Evolutionary conservation across 2,888 invertebrate species (phyloP).

Genomic region (Malthinus flaveolus): DNA sequence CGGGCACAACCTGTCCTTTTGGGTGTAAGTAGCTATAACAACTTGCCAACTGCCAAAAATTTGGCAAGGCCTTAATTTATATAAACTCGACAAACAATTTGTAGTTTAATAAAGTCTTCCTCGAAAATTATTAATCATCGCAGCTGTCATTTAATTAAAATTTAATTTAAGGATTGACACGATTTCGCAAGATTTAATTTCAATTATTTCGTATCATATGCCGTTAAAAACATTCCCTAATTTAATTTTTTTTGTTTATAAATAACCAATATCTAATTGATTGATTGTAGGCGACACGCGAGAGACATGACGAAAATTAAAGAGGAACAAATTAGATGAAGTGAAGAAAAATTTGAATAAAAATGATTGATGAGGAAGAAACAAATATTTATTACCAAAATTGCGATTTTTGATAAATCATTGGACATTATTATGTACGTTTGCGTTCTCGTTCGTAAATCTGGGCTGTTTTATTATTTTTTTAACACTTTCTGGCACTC

Average conservation of each 20-base stretch:
- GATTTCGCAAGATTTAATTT: conserved; percentile 3
- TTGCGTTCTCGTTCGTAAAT: neutral
- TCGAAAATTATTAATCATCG: neutral
- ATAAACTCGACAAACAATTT: too few relatives aligned
- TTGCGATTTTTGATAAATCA: conserved; percentile 14
- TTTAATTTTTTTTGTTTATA: conserved; percentile 7
- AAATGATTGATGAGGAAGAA: conserved; percentile 15
- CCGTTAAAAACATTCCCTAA: neutral
- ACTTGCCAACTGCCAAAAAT: too few relatives aligned
- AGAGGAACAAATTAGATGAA: conserved; percentile 20
- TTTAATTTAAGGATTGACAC: conserved; percentile 5
- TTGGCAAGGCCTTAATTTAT: too few relatives aligned
- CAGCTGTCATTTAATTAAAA: conserved; percentile 9
- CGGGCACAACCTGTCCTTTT: too few relatives aligned
- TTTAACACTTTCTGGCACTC: too few relatives aligned
- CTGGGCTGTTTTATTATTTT: neutral
- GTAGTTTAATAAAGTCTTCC: conserved; percentile 1
- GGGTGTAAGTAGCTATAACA: too few relatives aligned
- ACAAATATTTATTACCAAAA: conserved; percentile 17
- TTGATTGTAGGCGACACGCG: conserved; percentile 18
- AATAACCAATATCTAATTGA: conserved; percentile 12
- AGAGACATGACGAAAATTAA: conserved; percentile 17
- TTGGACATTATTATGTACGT: neutral
- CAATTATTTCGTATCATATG: neutral
- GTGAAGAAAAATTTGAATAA: conserved; percentile 14